Percentiles rank a stretch among this genome's conserved stretches.
phyloP scores from a whole-genome alignment of 2,113 vertebrate species.

The Numida meleagris region DNA sequence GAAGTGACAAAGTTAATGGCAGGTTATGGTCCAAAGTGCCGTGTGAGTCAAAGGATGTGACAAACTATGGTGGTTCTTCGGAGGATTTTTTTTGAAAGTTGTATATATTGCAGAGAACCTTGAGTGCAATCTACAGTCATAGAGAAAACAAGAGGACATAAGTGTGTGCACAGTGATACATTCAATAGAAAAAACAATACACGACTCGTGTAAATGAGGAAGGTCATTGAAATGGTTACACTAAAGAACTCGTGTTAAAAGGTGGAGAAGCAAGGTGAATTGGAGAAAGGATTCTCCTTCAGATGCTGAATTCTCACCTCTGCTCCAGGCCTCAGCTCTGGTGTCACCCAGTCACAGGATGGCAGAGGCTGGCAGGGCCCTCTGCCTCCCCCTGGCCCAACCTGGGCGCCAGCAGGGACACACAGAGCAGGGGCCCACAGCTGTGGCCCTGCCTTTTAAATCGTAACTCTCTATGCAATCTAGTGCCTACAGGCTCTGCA shows the following conservation, averaged over 20 bases:
- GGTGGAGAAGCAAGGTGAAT: background rate
- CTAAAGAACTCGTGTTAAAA: background rate
- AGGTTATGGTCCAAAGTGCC: background rate
- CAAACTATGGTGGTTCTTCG: background rate
- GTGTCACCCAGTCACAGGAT: background rate
- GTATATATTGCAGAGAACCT: background rate
- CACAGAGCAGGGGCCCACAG: background rate
- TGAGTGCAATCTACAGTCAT: background rate
- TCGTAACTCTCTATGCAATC: background rate
- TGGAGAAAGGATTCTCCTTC: background rate
- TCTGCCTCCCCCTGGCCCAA: background rate
- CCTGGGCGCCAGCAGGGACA: background rate
- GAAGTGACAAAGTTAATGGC: background rate
- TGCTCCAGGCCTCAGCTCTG: background rate
- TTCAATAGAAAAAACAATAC: background rate
- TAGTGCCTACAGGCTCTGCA: background rate
- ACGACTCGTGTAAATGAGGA: background rate
- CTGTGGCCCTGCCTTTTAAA: background rate
- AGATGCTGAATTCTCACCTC: background rate
- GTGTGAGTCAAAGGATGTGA: rapidly evolving
- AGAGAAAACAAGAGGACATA: background rate
- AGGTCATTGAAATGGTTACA: background rate
- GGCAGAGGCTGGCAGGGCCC: background rate
- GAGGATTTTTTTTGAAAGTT: background rate
- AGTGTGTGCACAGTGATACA: background rate